Conservation (phyloP, 2,797 vertebrate species). For the Acanthornis magna region DNA sequence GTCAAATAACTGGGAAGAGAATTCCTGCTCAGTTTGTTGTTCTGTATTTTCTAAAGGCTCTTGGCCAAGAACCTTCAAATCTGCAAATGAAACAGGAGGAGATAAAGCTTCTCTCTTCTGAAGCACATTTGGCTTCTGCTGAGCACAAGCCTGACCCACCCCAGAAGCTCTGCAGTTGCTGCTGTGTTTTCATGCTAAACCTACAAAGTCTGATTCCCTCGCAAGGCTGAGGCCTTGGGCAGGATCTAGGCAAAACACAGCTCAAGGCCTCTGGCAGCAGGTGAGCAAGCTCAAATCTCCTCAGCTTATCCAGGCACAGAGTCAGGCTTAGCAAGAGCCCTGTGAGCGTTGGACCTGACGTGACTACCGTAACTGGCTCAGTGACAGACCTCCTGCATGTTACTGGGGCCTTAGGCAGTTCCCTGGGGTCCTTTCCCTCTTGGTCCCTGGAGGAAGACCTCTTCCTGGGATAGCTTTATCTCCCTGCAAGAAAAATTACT, state of each 20-base stretch:
- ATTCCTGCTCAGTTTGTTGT: not conserved
- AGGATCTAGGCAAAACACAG: not conserved
- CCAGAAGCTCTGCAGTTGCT: not conserved
- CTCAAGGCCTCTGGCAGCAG: not conserved
- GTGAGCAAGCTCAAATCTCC: not conserved
- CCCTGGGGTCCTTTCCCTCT: not conserved
- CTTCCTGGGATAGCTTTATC: not conserved
- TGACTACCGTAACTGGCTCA: not conserved
- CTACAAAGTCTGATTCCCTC: not conserved
- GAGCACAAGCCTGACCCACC: not conserved
- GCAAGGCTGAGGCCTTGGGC: not conserved
- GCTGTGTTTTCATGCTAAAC: not conserved
- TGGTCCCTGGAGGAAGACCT: not conserved
- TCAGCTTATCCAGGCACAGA: not conserved
- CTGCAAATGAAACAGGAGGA: not conserved
- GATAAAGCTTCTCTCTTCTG: not conserved
- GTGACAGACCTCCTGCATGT: not conserved
- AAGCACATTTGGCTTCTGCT: not conserved
- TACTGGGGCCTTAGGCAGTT: not conserved
- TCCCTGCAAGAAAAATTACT: constrained; percentile 17
- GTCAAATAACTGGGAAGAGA: not conserved
- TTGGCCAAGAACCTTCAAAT: not conserved
- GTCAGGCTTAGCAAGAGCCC: not conserved
- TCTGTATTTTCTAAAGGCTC: not conserved
- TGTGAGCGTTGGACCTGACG: fast-evolving